Percentiles rank a stretch among this genome's conserved stretches.
phyloP scores from a whole-genome alignment of 2,113 vertebrate genomes.

The Bombycilla garrulus region DNA sequence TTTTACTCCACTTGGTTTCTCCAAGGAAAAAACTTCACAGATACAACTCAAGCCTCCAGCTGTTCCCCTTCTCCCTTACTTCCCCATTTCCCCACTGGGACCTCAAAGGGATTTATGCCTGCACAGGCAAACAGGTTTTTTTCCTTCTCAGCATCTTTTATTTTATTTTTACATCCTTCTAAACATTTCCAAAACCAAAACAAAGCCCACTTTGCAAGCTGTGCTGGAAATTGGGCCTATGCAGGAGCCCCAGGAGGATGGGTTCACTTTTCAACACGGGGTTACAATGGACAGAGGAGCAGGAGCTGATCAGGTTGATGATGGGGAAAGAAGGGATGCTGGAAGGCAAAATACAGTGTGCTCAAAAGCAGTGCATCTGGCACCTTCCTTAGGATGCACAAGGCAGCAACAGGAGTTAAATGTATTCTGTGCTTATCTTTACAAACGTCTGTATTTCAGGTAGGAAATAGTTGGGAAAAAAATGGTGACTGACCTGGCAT shows the following conservation, averaged over 20 bases:
- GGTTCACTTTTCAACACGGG: background rate
- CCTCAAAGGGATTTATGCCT: background rate
- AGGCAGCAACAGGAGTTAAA: background rate
- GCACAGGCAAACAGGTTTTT: background rate
- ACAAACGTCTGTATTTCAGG: background rate
- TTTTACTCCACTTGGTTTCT: background rate
- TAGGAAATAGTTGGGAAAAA: background rate
- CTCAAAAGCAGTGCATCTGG: background rate
- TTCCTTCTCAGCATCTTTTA: background rate
- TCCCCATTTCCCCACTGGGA: background rate
- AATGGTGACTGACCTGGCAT: background rate
- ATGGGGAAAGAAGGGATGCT: background rate
- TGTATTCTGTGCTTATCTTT: background rate
- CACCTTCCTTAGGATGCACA: background rate
- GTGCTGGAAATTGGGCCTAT: background rate
- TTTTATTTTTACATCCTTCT: background rate
- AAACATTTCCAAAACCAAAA: background rate
- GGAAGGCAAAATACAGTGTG: background rate
- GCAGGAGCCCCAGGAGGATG: background rate
- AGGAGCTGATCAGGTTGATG: background rate
- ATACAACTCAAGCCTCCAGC: background rate
- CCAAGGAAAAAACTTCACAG: background rate
- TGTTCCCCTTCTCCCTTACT: background rate
- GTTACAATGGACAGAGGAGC: background rate
- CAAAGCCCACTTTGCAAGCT: background rate